Evolutionary conservation across 30 jellyfish, hydroid and myxozoan species (phyloP), one percentile per base, ranked within the genome.

Genomic region (Hydractinia symbiolongicarpus): DNA sequence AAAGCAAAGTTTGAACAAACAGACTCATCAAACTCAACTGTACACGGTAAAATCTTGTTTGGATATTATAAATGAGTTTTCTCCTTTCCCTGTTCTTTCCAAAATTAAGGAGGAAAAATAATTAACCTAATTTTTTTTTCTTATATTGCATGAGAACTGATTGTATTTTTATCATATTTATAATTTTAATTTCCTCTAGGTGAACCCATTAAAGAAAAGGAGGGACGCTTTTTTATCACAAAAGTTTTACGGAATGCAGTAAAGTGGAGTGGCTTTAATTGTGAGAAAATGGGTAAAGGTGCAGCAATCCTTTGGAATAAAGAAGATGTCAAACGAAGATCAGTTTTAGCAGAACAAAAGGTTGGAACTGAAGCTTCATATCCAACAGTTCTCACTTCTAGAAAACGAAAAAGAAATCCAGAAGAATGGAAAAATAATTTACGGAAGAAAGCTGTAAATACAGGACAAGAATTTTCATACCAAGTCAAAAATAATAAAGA

Each of bases 381-480:
- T 13, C 78, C 78, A 21, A 67, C 78, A 67, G 51, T 21, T 67
- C 78, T 67, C 21, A 21, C 78, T 10, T 21, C 19, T 13, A 67
- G 78, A 67, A 67, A 67, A 67, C 19, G 78, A 21, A 67, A 67
- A 67, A 15, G 78, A 67, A 15, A 67, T 15, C 78, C 78, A 67
- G 78, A 67, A 67, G 51, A 67, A 15, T 20, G 78, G 78, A 13
- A 13, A 21, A 21, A 13, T 15, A 67, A 67, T 21, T 13, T 13
- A 67, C 19, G 51, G 78, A 67, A 13, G 78, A 13, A 67, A 21
- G 78, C 78, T 67, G 78, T 67, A 67, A 67, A 67, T 20, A 13
- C 78, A 13, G 78, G 1, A 13, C 19, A 67, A 21, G 78, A 67
- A 67, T 21, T 67, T 67, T 21, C 19, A 13, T 4, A 67, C 51